phyloP scores from a whole-genome alignment of 2,888 invertebrate genomes.

The Caenorhabditis parvicauda region DNA sequence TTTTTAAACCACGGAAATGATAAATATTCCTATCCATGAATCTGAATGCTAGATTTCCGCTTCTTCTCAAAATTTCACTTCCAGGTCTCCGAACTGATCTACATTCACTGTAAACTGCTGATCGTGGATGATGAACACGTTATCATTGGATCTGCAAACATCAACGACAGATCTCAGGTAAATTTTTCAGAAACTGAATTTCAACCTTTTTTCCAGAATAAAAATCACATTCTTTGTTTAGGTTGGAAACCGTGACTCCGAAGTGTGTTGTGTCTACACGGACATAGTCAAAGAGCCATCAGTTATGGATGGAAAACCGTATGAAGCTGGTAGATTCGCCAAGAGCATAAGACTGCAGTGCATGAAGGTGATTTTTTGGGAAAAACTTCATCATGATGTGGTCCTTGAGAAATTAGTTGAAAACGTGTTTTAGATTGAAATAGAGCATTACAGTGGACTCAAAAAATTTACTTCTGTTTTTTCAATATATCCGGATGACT shows the following conservation, averaged over 20 bases:
- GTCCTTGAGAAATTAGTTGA: background rate
- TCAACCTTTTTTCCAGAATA: constrained; percentile 3
- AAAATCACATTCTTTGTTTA: constrained; percentile 7
- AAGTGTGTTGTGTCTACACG: constrained; percentile 75
- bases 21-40: too few relatives aligned
- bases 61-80: too few relatives aligned
- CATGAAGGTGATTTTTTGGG: constrained; percentile 67
- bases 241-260: constrained; percentile 84
- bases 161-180: constrained; percentile 91
- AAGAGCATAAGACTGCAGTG: constrained; percentile 80
- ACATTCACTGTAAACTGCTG: constrained; percentile 93
- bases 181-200: background rate
- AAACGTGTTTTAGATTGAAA: background rate
- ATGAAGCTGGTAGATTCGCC: constrained; percentile 82
- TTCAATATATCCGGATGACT: too few relatives aligned
- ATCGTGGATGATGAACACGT: constrained; percentile 86
- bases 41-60: too few relatives aligned
- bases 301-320: constrained; percentile 78
- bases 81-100: constrained; percentile 84
- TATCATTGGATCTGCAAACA: constrained; percentile 95
- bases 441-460: too few relatives aligned
- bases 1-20: too few relatives aligned
- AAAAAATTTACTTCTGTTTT: too few relatives aligned
- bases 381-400: background rate
- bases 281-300: constrained; percentile 72